Evolutionary conservation across 2,888 invertebrate species (phyloP).

Genomic region (Eupeodes latifasciatus): DNA sequence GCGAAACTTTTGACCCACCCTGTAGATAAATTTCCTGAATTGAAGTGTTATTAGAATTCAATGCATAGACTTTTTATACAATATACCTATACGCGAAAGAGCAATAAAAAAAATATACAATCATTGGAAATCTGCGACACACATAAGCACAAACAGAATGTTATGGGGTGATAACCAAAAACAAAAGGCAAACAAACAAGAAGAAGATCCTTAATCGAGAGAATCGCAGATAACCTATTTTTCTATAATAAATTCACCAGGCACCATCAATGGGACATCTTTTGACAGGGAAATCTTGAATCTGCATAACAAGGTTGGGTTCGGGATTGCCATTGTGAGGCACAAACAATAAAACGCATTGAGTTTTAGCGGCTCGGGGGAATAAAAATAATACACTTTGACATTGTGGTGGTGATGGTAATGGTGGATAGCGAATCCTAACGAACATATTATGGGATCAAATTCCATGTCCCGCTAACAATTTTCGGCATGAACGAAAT

Average conservation of each 20-base stretch:
- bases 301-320: constrained; percentile 62
- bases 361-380: constrained; percentile 19
- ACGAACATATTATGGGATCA: constrained; percentile 13
- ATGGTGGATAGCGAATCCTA: constrained; percentile 6
- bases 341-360: constrained; percentile 70
- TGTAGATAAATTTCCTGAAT: constrained; percentile 33
- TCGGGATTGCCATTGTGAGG: constrained; percentile 49
- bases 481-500: constrained; percentile 11
- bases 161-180: constrained; percentile 35
- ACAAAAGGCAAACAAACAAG: constrained; percentile 24
- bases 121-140: constrained; percentile 58
- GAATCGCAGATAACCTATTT: constrained; percentile 50
- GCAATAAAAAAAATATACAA: constrained; percentile 72
- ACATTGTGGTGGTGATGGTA: neutral
- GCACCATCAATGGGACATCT: constrained; percentile 23
- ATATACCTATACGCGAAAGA: constrained; percentile 28
- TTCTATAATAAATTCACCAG: constrained; percentile 37
- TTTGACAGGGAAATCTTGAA: constrained; percentile 62
- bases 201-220: neutral
- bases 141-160: constrained; percentile 8
- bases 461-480: constrained; percentile 10
- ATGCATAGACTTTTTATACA: constrained; percentile 34
- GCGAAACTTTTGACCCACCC: too few relatives aligned
- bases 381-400: constrained; percentile 61
- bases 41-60: constrained; percentile 64